Evolutionary conservation across 2,888 invertebrate species (phyloP), one percentile per base, ranked within the genome.

Genomic region (Philereme vetulata): DNA sequence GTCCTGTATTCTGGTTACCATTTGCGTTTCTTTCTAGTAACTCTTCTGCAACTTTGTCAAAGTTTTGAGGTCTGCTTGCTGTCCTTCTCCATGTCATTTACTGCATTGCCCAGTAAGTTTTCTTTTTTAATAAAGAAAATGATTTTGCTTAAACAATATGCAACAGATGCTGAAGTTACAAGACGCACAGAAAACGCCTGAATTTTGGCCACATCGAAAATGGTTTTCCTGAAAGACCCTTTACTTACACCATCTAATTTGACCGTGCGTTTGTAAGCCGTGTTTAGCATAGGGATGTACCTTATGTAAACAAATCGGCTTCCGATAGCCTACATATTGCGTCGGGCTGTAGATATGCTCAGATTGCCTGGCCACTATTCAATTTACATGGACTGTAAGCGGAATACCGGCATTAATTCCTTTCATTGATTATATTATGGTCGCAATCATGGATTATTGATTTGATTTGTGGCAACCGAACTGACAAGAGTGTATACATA

Each of bases 241-340:
- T 21, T 21, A 21, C 55, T 67, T 64, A 66, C 50, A 38, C 52
- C 51, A 53, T 61, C 49, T 50, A 59, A 60, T 61, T 61, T 54
- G 51, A 51, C 54, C 60, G 59, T 62, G 52, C 56, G 65, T 65
- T 56, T 63, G 67, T 56, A 67, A 71, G 67, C 71, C 51, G 64
- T 70, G 73, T 68, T 75, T 72, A 75, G 69, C 75, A 75, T 76
- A 75, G 53, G 67, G 65, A 72, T 71, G 75, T 74, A 70, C 64
- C 49, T 71, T 79, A 70, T 72, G 76, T 72, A 76, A 78, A 76
- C 73, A 70, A 76, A 71, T 76, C 69, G 64, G 67, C 65, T 67
- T 64, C 64, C 70, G 74, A 74, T 77, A 74, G 72, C 66, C 68
- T 72, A 70, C 62, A 67, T 72, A 74, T 73, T 74, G 71, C 72